phyloP scores from a whole-genome alignment of 2,888 invertebrate species.

The Nephrotoma appendiculata region DNA sequence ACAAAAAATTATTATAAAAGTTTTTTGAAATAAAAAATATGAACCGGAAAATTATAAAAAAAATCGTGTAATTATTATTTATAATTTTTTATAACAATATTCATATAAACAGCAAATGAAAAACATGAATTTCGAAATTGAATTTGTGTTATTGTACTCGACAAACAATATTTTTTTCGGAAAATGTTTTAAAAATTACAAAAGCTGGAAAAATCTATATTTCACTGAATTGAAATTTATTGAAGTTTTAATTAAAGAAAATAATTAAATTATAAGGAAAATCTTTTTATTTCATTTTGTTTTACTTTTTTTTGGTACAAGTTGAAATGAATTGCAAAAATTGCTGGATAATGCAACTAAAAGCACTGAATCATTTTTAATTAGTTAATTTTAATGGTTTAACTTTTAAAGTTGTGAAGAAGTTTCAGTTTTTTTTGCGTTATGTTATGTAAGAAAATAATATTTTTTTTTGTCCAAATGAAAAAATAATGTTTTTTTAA shows the following conservation, averaged over 20 bases:
- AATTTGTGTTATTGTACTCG: neutral
- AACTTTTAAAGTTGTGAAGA: neutral
- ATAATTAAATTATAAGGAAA: neutral
- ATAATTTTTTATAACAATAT: neutral
- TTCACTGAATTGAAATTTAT: neutral
- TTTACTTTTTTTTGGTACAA: neutral
- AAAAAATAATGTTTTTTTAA: neutral
- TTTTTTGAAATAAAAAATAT: neutral
- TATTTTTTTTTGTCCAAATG: neutral
- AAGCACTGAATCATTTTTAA: neutral
- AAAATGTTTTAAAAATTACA: neutral
- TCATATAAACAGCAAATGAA: neutral
- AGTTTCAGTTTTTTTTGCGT: neutral
- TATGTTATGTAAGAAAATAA: neutral
- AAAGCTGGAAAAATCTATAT: neutral
- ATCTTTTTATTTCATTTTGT: neutral
- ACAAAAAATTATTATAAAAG: neutral
- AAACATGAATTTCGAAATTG: neutral
- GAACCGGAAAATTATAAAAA: neutral
- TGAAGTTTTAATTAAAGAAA: neutral
- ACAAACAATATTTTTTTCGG: neutral
- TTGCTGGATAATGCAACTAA: neutral
- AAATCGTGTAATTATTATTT: neutral
- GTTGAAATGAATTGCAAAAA: neutral
- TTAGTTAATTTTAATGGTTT: conserved; percentile 2